Evolutionary conservation across 2,888 invertebrate species (phyloP).

Genomic region (Rotaria socialis): DNA sequence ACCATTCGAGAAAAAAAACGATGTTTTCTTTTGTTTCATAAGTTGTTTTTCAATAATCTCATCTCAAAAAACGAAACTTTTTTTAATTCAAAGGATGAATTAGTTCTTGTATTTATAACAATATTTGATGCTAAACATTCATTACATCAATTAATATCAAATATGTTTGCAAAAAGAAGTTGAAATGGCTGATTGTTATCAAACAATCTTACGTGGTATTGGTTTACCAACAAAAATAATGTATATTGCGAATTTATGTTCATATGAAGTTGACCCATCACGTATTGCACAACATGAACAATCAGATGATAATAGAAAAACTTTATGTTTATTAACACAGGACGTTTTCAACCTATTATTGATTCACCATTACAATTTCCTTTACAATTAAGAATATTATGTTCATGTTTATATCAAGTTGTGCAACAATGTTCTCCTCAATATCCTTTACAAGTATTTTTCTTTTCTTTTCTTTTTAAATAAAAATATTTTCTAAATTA

Average conservation of each 20-base stretch:
- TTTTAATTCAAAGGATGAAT: slow-evolving; percentile 67
- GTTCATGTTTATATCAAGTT: slow-evolving; percentile 80
- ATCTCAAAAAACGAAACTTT: no score
- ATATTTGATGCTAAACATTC: slow-evolving; percentile 93
- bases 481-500: not conserved
- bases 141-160: slow-evolving; percentile 87
- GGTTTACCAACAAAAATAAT: slow-evolving; percentile 87
- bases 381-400: slow-evolving; percentile 88
- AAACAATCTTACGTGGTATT: slow-evolving; percentile 91
- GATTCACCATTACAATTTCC: slow-evolving; percentile 85
- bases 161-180: slow-evolving; percentile 86
- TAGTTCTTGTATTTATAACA: slow-evolving; percentile 89
- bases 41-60: no score
- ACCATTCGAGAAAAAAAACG: no score
- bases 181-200: slow-evolving; percentile 95
- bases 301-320: slow-evolving; percentile 77
- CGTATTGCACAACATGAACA: slow-evolving; percentile 57
- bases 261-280: slow-evolving; percentile 82
- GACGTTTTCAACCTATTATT: slow-evolving; percentile 84
- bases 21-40: no score
- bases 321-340: slow-evolving; percentile 81
- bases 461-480: no score
- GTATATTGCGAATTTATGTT: slow-evolving; percentile 67
- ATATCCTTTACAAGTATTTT: slow-evolving; percentile 53
- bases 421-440: slow-evolving; percentile 58